Evolutionary conservation across 2,888 invertebrate genomes (phyloP).

Genomic region (Furcula furcula): DNA sequence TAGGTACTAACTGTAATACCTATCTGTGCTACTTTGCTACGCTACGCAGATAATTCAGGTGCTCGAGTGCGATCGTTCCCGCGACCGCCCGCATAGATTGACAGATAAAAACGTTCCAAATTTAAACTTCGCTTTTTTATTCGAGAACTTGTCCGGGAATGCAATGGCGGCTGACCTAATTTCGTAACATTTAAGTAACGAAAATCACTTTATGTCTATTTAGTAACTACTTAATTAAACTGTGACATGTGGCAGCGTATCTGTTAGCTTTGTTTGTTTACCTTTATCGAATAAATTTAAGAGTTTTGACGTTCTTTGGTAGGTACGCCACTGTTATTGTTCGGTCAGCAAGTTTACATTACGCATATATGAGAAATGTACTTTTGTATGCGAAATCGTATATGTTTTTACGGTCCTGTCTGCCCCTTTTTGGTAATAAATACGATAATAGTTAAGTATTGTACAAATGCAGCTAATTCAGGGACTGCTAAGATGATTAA

Average conservation of each 20-base stretch:
- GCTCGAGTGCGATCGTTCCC: conserved; percentile 1
- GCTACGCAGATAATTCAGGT: too few relatives aligned
- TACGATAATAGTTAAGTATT: too few relatives aligned
- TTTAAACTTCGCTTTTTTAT: conserved; percentile 15
- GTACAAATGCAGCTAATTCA: conserved; percentile 16
- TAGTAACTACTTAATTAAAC: conserved; percentile 14
- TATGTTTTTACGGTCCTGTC: too few relatives aligned
- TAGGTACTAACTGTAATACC: too few relatives aligned
- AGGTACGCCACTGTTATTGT: too few relatives aligned
- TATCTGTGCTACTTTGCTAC: too few relatives aligned
- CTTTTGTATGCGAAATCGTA: too few relatives aligned
- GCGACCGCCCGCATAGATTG: conserved; percentile 22
- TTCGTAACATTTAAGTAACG: conserved; percentile 15
- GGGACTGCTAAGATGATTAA: conserved; percentile 25
- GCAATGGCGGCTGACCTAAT: conserved; percentile 18
- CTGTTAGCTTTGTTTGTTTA: conserved; percentile 23
- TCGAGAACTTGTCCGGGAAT: conserved; percentile 11
- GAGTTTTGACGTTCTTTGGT: too few relatives aligned
- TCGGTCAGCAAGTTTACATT: too few relatives aligned
- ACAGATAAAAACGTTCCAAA: conserved; percentile 29
- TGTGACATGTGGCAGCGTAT: conserved; percentile 19
- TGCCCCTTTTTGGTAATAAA: too few relatives aligned
- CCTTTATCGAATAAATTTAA: background rate
- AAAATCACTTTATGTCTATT: conserved; percentile 15
- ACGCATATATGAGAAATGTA: too few relatives aligned